phyloP scores from a whole-genome alignment of 1,140 invertebrate species.

The Pogonomyrmex californicus region DNA sequence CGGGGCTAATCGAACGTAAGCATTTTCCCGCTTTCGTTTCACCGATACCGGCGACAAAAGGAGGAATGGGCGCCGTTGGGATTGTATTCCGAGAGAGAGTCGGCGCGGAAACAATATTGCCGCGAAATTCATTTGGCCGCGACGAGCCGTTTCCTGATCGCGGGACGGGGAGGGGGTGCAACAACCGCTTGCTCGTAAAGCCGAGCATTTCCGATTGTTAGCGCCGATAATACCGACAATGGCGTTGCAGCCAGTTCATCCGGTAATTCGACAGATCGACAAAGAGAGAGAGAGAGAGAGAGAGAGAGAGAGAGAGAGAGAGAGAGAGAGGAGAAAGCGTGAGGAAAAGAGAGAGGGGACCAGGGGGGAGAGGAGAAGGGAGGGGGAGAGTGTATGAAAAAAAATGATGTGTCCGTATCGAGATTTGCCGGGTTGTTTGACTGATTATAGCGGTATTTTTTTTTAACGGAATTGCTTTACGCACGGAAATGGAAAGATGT shows the following conservation, averaged over 20 bases:
- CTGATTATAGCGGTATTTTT: conserved; percentile 12
- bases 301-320: background rate
- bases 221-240: conserved; percentile 59
- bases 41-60: background rate
- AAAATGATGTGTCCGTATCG: background rate
- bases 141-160: conserved; percentile 40
- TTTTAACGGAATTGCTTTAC: conserved; percentile 9
- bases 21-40: conserved; percentile 41
- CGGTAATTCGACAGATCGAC: conserved; percentile 44
- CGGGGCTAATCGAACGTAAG: conserved; percentile 42
- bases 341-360: background rate
- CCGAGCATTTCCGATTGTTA: conserved; percentile 67
- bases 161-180: conserved; percentile 5
- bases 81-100: background rate
- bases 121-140: conserved; percentile 66
- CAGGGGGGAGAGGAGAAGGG: background rate
- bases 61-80: background rate
- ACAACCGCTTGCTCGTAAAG: conserved; percentile 54
- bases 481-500: background rate
- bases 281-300: background rate
- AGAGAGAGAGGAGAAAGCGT: too few relatives aligned
- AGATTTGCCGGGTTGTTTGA: background rate
- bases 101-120: conserved; percentile 66
- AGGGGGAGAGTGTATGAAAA: too few relatives aligned
- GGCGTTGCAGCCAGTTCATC: conserved; percentile 19